These are phyloP conservation scores for Atrichornis clamosus DNA, from an alignment of 2,113 vertebrate species.

Conservation along the genomic window DNA sequence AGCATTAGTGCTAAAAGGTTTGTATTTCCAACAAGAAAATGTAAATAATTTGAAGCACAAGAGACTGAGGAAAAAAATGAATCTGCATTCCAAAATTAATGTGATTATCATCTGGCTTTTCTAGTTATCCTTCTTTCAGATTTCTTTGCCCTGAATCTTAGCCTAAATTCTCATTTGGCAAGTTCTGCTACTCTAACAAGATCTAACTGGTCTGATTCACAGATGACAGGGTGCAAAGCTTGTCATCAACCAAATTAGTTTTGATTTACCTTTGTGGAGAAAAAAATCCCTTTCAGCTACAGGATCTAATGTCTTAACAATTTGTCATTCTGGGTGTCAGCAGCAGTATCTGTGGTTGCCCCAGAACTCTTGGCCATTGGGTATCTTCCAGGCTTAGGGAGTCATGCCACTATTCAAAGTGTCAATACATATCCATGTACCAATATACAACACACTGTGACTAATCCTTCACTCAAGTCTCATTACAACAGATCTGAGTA, in stretches of 20 bases:
- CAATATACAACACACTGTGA: background rate
- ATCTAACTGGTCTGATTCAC: background rate
- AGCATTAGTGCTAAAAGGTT: background rate
- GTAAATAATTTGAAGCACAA: background rate
- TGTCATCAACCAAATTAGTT: background rate
- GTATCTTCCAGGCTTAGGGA: background rate
- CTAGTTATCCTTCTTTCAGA: background rate
- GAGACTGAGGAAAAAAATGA: background rate
- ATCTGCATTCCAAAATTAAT: background rate
- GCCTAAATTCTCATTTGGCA: background rate
- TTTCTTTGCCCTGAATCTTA: background rate
- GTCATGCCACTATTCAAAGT: background rate
- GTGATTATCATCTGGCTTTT: background rate
- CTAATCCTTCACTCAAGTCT: background rate
- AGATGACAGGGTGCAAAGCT: background rate
- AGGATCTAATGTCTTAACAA: background rate
- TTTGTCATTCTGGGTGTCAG: background rate
- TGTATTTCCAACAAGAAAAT: background rate
- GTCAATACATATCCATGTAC: background rate
- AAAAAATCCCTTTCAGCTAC: background rate
- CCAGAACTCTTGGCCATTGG: background rate
- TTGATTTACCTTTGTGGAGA: background rate
- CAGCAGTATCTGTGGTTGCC: background rate
- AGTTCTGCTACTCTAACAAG: slow-evolving; percentile 1
- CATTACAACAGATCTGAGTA: background rate